Evolutionary conservation across 2,888 invertebrate species (phyloP).

Genomic region (Eristalis intricaria): DNA sequence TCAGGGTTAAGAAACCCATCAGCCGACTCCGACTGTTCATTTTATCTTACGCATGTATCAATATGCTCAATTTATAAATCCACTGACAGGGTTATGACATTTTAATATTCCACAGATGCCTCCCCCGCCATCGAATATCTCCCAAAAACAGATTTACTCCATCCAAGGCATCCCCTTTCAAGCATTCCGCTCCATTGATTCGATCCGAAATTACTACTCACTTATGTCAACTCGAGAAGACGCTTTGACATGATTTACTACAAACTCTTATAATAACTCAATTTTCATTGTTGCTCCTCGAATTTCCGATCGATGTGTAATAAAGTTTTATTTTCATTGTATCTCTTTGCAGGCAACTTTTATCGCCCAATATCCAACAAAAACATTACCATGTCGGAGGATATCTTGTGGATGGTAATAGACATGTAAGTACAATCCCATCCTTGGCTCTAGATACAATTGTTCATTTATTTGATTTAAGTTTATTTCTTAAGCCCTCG

Average conservation of each 20-base stretch:
- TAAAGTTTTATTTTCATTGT: constrained; percentile 40
- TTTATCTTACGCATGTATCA: neutral
- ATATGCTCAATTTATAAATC: neutral
- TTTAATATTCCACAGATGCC: neutral
- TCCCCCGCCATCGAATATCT: neutral
- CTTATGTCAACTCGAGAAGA: neutral
- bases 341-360: constrained; percentile 90
- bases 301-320: constrained; percentile 27
- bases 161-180: neutral
- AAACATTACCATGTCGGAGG: constrained; percentile 93
- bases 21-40: neutral
- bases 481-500: neutral
- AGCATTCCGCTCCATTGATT: neutral
- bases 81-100: neutral
- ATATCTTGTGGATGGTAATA: constrained; percentile 83
- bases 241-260: neutral
- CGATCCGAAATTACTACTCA: neutral
- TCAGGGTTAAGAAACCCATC: no score
- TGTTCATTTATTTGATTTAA: constrained; percentile 14
- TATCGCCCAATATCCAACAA: constrained; percentile 95
- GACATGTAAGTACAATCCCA: constrained; percentile 78
- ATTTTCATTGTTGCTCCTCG: neutral
- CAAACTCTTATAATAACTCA: neutral
- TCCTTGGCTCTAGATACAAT: neutral
- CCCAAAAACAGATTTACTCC: neutral